Percentiles rank a stretch among this genome's conserved stretches.
phyloP scores from a whole-genome alignment of 1,140 invertebrate species.

The Venturia canescens region DNA sequence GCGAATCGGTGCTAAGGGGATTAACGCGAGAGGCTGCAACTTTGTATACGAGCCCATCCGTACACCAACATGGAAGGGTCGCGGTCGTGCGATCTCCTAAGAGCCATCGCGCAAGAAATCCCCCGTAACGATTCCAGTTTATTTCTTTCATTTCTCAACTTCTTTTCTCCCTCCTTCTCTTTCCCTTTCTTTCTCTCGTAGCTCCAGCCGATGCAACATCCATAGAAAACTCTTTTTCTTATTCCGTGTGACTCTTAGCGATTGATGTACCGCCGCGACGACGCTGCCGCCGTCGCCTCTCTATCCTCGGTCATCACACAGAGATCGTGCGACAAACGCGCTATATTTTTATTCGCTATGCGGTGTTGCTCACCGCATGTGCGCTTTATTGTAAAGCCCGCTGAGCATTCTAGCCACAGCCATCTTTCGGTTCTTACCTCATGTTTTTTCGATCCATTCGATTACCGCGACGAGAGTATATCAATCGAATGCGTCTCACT shows the following conservation, averaged over 20 bases:
- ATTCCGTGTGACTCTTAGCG: slow-evolving; percentile 9
- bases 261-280: slow-evolving; percentile 43
- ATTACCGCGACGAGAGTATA: slow-evolving; percentile 3
- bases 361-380: slow-evolving; percentile 7
- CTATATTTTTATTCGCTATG: slow-evolving; percentile 38
- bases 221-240: slow-evolving; percentile 38
- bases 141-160: slow-evolving; percentile 22
- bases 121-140: slow-evolving; percentile 49
- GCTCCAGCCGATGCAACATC: slow-evolving; percentile 6
- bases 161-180: slow-evolving; percentile 24
- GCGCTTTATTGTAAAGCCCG: not conserved
- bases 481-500: slow-evolving; percentile 29
- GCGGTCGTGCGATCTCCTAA: slow-evolving; percentile 15
- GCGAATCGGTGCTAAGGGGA: not conserved
- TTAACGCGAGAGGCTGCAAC: not conserved
- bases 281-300: slow-evolving; percentile 32
- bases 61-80: slow-evolving; percentile 19
- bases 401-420: not conserved
- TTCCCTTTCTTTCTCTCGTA: slow-evolving; percentile 27
- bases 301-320: not conserved
- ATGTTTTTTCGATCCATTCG: not conserved
- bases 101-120: slow-evolving; percentile 49
- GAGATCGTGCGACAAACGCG: slow-evolving; percentile 32
- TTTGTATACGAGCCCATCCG: slow-evolving; percentile 1
- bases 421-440: slow-evolving; percentile 11